Conservation (phyloP, 2,888 invertebrate genomes). For the Crepidodera aurea region DNA sequence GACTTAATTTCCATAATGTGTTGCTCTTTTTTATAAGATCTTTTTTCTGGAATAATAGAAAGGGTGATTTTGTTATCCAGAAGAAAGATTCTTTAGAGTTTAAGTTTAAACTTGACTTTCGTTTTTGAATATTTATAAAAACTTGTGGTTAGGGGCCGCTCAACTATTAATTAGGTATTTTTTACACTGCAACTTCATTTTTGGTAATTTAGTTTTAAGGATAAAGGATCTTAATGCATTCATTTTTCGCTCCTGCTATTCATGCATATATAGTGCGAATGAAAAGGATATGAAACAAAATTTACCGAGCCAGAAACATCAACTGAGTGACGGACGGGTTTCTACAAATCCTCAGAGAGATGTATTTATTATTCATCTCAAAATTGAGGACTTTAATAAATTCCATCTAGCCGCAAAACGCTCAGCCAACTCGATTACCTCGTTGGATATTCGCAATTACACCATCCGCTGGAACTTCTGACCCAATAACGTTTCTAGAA, state of each 20-base stretch:
- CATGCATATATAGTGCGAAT: not conserved
- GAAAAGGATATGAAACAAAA: not conserved
- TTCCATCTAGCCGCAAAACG: constrained; percentile 23
- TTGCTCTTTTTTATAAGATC: too few species aligned
- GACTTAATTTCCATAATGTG: too few species aligned
- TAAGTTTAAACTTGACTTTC: too few species aligned
- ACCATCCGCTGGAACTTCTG: constrained; percentile 9
- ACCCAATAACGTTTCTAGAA: not conserved
- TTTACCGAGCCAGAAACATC: not conserved
- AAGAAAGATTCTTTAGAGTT: too few species aligned
- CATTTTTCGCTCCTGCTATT: not conserved
- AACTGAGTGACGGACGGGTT: not conserved
- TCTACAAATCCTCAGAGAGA: not conserved
- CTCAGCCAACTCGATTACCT: constrained; percentile 20
- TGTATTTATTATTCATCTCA: constrained; percentile 13
- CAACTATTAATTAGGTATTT: too few species aligned
- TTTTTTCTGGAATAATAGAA: too few species aligned
- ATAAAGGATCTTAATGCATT: too few species aligned
- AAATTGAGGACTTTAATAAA: constrained; percentile 12
- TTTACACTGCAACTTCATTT: too few species aligned
- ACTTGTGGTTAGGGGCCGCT: too few species aligned
- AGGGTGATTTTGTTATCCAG: too few species aligned
- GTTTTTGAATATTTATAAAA: too few species aligned
- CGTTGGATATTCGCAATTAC: constrained; percentile 19
- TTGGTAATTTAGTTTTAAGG: too few species aligned